Evolutionary conservation across 2,113 vertebrate genomes (phyloP), one percentile per base, ranked within the genome.

Genomic region (Martes martes): DNA sequence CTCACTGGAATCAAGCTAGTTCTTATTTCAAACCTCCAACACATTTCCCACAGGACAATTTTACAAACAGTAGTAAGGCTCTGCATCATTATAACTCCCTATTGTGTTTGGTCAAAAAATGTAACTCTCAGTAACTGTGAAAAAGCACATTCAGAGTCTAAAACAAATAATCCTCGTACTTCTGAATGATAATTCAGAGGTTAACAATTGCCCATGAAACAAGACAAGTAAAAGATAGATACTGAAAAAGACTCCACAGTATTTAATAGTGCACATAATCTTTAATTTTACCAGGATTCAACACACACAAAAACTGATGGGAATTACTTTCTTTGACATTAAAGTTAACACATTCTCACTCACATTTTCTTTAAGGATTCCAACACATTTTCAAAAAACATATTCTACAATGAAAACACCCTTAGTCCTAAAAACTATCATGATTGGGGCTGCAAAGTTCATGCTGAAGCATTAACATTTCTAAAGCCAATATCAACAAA

Each of bases 401-500:
- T 80, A 61, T 47, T 61, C 42, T 39, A 95, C 6, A 92, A 65
- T 85, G n/a, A 91, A 95, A 96, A 59, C 6, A 92, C 9, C 42
- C 33, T 93, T 97, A 91, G 24, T 92, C 42, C n/a, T 97, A 91
- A 92, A 96, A 96, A 26, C n/a, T 85, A 79, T 78, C 88, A 94
- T 3, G 36, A 63, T 45, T 96, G 47, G 31, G 45, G 19, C 47
- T 89, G 19, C 84, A 94, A 96, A 96, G 47, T 33, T 96, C 50
- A 79, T 63, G 55, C 11, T 69, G 52, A 92, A 95, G 65, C 4
- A 47, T 69, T 39, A 95, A n/a, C 67, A 91, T 87, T 91, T 93
- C 59, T 73, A 93, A 96, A 97, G 39, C 24, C 83, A 96, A 39
- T 36, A 93, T 78, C 42, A 87, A 89, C 50, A 92, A 95, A 71